A percentile compares a stretch with the other conserved stretches of the same genome.
Conservation (phyloP, 1,140 invertebrate genomes). For the Drosophila kurseongensis region DNA sequence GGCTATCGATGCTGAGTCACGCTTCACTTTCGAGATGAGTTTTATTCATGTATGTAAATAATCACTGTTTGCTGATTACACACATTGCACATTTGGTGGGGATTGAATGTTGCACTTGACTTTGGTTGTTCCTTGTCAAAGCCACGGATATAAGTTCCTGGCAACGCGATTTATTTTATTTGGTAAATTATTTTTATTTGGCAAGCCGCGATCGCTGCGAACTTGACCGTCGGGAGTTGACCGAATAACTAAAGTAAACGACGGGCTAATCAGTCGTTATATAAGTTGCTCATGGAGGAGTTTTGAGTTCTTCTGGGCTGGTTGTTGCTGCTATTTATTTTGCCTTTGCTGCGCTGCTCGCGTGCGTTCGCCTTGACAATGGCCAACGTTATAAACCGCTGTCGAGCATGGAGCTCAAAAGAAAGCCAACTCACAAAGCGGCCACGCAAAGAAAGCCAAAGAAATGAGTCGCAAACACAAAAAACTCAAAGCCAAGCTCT, state of each 20-base stretch:
- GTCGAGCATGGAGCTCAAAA: constrained; percentile 50
- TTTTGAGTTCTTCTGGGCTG: constrained; percentile 58
- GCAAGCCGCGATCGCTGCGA: constrained; percentile 70
- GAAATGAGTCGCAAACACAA: constrained; percentile 75
- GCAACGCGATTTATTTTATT: constrained; percentile 17
- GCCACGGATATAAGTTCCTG: constrained; percentile 45
- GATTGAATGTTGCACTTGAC: constrained; percentile 47
- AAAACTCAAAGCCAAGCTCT: constrained; percentile 48
- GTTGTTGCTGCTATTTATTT: constrained; percentile 33
- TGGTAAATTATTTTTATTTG: constrained; percentile 14
- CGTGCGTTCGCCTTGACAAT: constrained; percentile 84
- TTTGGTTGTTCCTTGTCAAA: constrained; percentile 44
- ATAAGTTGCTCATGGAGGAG: constrained; percentile 77
- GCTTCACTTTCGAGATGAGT: constrained; percentile 59
- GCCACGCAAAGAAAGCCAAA: constrained; percentile 75
- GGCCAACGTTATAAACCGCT: constrained; percentile 76
- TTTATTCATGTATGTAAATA: constrained; percentile 62
- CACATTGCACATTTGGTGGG: constrained; percentile 49
- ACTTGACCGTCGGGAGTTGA: constrained; percentile 84
- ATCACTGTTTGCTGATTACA: constrained; percentile 59
- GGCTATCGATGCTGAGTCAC: constrained; percentile 49
- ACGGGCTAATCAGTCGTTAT: constrained; percentile 82
- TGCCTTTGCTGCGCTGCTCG: constrained; percentile 53
- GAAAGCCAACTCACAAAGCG: constrained; percentile 71
- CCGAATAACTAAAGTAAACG: constrained; percentile 84